phyloP scores from a whole-genome alignment of 2,888 invertebrate genomes.

The Parnassius mnemosyne region DNA sequence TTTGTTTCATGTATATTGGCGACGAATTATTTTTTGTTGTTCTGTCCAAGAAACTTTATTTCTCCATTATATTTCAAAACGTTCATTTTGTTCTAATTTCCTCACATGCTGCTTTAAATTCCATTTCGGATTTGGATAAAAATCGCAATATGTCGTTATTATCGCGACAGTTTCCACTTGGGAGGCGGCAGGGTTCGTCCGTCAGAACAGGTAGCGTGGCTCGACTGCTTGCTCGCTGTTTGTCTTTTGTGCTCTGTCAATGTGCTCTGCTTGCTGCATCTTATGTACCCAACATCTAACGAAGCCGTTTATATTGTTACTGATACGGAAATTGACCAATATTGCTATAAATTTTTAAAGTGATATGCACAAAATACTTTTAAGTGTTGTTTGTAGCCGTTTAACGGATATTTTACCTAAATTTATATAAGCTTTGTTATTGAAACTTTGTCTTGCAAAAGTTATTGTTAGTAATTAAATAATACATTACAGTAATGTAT shows the following conservation, averaged over 20 bases:
- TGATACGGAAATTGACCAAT: constrained; percentile 62
- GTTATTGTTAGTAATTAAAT: too few species aligned
- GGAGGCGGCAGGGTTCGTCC: constrained; percentile 78
- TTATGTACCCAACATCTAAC: constrained; percentile 67
- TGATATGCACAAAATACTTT: constrained; percentile 5
- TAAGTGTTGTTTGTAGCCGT: not conserved
- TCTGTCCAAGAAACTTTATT: constrained; percentile 4
- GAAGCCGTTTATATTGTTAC: constrained; percentile 48
- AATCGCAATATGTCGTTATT: constrained; percentile 49
- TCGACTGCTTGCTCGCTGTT: constrained; percentile 85
- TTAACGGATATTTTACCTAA: not conserved
- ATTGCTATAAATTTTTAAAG: constrained; percentile 57
- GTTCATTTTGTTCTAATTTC: constrained; percentile 68
- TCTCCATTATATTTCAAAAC: constrained; percentile 29
- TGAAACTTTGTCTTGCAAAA: not conserved
- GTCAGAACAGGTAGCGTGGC: constrained; percentile 91
- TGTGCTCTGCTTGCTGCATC: constrained; percentile 83
- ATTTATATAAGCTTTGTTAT: not conserved
- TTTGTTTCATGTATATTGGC: too few species aligned
- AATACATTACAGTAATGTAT: too few species aligned
- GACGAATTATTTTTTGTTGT: not conserved
- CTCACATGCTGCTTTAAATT: constrained; percentile 77
- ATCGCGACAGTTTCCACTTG: constrained; percentile 76
- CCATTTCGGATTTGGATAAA: constrained; percentile 56
- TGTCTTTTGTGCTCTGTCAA: constrained; percentile 84